phyloP scores from a whole-genome alignment of 2,113 vertebrate species.

The Odocoileus virginianus region DNA sequence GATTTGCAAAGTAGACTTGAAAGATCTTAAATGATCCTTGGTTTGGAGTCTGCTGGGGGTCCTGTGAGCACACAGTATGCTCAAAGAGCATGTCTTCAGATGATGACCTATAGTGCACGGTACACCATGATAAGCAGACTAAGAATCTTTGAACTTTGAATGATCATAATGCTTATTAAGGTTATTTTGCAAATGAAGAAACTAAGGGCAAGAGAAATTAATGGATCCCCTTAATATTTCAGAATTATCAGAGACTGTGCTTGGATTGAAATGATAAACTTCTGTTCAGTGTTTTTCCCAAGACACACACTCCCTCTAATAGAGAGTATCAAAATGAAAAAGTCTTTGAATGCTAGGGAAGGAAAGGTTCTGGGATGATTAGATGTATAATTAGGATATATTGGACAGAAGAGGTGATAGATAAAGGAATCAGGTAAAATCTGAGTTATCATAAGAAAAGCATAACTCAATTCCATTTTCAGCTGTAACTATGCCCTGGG shows the following conservation, averaged over 20 bases:
- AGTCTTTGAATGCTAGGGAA: background rate
- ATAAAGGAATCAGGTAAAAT: background rate
- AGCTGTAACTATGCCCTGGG: background rate
- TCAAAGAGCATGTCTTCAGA: background rate
- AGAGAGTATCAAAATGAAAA: background rate
- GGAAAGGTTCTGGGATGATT: background rate
- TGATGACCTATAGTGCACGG: accelerated
- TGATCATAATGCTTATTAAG: background rate
- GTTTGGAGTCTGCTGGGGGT: background rate
- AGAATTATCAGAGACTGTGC: background rate
- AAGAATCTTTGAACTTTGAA: background rate
- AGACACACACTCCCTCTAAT: background rate
- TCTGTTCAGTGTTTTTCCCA: background rate
- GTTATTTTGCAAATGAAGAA: background rate
- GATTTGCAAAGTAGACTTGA: background rate
- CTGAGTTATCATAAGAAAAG: background rate
- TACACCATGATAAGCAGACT: background rate
- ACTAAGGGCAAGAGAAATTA: background rate
- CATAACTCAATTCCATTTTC: background rate
- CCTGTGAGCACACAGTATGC: background rate
- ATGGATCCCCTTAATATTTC: background rate
- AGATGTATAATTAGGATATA: background rate
- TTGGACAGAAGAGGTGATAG: background rate
- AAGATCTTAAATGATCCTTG: background rate
- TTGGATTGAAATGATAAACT: background rate